These are phyloP conservation scores for Chaetura pelagica DNA, from an alignment of 2,113 vertebrate species.

Conservation along the genomic window DNA sequence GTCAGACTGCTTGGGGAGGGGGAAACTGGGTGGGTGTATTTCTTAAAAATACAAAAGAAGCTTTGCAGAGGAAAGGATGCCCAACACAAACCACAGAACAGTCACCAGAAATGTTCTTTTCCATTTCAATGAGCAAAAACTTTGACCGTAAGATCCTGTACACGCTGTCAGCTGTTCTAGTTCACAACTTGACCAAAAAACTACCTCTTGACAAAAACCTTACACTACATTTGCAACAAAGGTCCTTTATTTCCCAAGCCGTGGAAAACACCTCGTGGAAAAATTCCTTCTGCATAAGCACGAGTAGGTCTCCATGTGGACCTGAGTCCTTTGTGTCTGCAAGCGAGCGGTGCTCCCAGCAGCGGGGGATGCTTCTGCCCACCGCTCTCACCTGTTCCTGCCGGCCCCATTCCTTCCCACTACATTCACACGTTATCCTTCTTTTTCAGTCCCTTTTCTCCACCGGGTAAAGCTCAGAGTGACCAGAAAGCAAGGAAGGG, in stretches of 20 bases:
- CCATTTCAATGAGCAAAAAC: background rate
- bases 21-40: no score
- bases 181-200: rapidly evolving
- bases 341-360: background rate
- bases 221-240: rapidly evolving
- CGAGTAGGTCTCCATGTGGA: background rate
- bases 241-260: rapidly evolving
- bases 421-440: rapidly evolving
- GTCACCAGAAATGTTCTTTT: background rate
- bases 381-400: background rate
- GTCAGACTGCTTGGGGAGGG: background rate
- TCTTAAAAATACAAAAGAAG: background rate
- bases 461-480: background rate
- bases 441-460: rapidly evolving
- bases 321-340: background rate
- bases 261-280: background rate
- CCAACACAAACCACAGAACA: background rate
- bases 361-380: background rate
- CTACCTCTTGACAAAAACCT: rapidly evolving
- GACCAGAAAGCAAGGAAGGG: no score
- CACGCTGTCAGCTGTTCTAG: rapidly evolving
- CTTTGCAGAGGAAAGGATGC: background rate
- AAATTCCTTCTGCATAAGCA: background rate
- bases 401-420: background rate
- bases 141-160: rapidly evolving